Percentiles rank a stretch among this genome's conserved stretches.
Evolutionary conservation across 2,797 vertebrate genomes (phyloP).

Genomic region (Synaphobranchus kaupii): DNA sequence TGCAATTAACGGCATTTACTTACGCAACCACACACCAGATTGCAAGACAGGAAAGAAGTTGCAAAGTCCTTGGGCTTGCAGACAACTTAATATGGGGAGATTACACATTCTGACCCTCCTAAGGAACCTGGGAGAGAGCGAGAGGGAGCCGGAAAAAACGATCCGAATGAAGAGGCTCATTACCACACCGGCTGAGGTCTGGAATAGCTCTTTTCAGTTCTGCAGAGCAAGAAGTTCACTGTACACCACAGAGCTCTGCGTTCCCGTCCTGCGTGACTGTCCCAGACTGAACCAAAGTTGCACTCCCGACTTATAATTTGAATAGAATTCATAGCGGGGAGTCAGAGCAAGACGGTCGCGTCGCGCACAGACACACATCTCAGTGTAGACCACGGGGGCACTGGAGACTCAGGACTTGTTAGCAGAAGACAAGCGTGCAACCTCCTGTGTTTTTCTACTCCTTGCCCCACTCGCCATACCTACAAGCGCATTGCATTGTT

Average conservation of each 20-base stretch:
- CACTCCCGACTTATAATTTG: slow-evolving; percentile 61
- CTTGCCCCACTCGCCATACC: neutral
- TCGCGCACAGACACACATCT: neutral
- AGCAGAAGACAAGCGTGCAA: neutral
- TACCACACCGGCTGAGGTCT: slow-evolving; percentile 37
- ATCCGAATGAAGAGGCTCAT: slow-evolving; percentile 42
- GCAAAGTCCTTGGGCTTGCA: slow-evolving; percentile 21
- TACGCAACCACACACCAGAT: slow-evolving; percentile 42
- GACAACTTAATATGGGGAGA: slow-evolving; percentile 51
- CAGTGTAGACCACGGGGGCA: neutral
- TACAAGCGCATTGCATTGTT: slow-evolving; percentile 3
- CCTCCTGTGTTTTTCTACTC: neutral
- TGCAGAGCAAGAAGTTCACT: slow-evolving; percentile 50
- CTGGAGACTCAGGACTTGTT: neutral
- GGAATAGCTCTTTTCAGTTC: slow-evolving; percentile 44
- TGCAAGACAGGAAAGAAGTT: slow-evolving; percentile 35
- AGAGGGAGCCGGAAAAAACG: slow-evolving; percentile 39
- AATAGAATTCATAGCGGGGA: slow-evolving; percentile 51
- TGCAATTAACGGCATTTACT: slow-evolving; percentile 47
- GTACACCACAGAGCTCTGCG: slow-evolving; percentile 43
- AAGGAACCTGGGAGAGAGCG: slow-evolving; percentile 32
- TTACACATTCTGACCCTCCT: slow-evolving; percentile 48
- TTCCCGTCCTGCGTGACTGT: slow-evolving; percentile 48
- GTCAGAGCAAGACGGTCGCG: slow-evolving; percentile 57
- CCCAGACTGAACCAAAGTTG: slow-evolving; percentile 54